These are phyloP conservation scores for Caenorhabditis sinica DNA, from an alignment of 2,888 invertebrate species.

Conservation along the genomic window DNA sequence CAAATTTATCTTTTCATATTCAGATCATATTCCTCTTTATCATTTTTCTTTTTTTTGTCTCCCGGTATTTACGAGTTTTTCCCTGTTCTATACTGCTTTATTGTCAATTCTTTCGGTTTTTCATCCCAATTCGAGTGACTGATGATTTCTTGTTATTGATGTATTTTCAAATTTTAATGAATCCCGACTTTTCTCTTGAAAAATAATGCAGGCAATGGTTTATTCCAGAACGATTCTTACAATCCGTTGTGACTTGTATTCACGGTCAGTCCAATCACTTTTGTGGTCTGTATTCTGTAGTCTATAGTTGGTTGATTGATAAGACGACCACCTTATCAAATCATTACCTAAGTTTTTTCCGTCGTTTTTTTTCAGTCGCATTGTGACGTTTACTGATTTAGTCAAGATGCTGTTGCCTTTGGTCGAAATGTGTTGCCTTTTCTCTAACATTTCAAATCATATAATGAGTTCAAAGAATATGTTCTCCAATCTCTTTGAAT, in stretches of 20 bases:
- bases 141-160: too few relatives aligned
- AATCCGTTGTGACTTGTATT: constrained; percentile 23
- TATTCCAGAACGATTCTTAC: background rate
- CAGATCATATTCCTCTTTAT: background rate
- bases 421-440: background rate
- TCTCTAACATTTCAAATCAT: background rate
- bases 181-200: background rate
- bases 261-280: background rate
- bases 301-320: constrained; percentile 16
- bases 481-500: too few relatives aligned
- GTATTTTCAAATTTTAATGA: too few relatives aligned
- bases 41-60: background rate
- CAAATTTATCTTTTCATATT: background rate
- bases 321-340: constrained; percentile 34
- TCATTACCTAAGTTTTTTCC: constrained; percentile 13
- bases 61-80: background rate
- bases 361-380: constrained; percentile 32
- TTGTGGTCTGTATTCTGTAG: constrained; percentile 27
- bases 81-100: background rate
- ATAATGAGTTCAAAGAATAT: too few relatives aligned
- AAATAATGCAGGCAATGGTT: background rate
- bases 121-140: too few relatives aligned
- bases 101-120: background rate
- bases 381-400: constrained; percentile 11
- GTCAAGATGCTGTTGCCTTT: background rate